Percentiles rank a stretch among this genome's conserved stretches.
These are phyloP conservation scores for Myotis yumanensis DNA, from an alignment of 2,113 vertebrate genomes.

Conservation along the genomic window DNA sequence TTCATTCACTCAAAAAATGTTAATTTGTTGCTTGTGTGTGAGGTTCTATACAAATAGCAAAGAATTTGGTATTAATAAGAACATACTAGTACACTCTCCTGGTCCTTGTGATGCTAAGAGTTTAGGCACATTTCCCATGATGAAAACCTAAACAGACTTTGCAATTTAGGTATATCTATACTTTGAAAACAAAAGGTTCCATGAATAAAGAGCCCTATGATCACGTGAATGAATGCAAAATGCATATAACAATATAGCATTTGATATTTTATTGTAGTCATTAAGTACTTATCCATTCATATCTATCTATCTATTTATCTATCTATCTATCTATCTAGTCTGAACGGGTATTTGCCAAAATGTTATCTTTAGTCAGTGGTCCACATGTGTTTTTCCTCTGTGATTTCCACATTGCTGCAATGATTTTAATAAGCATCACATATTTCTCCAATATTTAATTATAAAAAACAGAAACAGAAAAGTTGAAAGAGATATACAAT, in stretches of 20 bases:
- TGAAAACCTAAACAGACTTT: not conserved
- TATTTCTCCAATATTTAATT: not conserved
- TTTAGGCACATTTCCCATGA: not conserved
- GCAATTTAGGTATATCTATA: not conserved
- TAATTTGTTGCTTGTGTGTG: not conserved
- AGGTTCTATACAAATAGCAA: not conserved
- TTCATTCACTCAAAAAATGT: not conserved
- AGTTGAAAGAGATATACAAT: not conserved
- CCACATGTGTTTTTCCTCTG: not conserved
- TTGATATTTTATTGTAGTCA: not conserved
- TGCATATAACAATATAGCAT: not conserved
- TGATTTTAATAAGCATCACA: not conserved
- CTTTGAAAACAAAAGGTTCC: not conserved
- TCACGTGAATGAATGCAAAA: not conserved
- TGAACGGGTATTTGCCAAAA: not conserved
- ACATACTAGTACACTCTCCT: not conserved
- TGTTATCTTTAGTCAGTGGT: not conserved
- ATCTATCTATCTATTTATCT: no score
- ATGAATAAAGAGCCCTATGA: not conserved
- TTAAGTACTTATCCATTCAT: not conserved
- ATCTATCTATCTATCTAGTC: not conserved
- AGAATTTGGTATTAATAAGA: not conserved
- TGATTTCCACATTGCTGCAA: not conserved
- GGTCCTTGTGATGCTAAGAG: not conserved
- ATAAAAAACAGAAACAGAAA: not conserved